Conservation (phyloP, 1,140 invertebrate genomes). For the Zaprionus tsacasi region DNA sequence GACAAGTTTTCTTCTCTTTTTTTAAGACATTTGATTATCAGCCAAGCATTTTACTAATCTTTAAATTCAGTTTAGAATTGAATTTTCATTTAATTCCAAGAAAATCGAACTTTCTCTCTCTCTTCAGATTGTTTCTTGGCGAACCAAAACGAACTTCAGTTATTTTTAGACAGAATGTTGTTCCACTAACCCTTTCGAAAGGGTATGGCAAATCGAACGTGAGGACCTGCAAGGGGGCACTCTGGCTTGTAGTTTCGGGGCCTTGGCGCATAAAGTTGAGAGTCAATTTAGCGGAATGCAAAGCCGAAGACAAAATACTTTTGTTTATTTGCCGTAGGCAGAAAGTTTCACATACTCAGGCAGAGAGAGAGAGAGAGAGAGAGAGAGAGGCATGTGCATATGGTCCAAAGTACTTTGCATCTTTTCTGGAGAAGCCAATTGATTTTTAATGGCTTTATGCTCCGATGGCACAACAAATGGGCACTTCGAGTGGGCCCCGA, state of each 20-base stretch:
- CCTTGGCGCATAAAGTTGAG: constrained; percentile 53
- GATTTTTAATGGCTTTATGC: constrained; percentile 73
- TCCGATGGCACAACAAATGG: constrained; percentile 56
- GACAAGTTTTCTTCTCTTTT: background rate
- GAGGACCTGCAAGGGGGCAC: too few relatives aligned
- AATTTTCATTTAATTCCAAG: background rate
- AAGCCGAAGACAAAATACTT: constrained; percentile 43
- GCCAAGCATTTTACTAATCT: background rate
- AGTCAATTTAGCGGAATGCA: constrained; percentile 75
- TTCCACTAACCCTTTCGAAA: constrained; percentile 17
- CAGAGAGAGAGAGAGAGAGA: too few relatives aligned
- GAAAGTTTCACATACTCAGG: constrained; percentile 19
- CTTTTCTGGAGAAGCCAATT: constrained; percentile 54
- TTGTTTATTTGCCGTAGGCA: constrained; percentile 39
- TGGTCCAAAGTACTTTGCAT: constrained; percentile 57
- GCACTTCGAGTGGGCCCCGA: constrained; percentile 21
- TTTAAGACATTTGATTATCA: background rate
- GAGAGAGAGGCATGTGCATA: background rate
- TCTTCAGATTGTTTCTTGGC: background rate
- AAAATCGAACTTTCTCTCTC: background rate
- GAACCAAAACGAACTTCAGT: background rate
- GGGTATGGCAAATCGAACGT: constrained; percentile 11
- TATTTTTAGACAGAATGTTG: constrained; percentile 6
- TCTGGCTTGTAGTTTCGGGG: constrained; percentile 17
- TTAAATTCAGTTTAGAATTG: background rate